phyloP scores from a whole-genome alignment of 2,888 invertebrate genomes.

The Pterostichus madidus region DNA sequence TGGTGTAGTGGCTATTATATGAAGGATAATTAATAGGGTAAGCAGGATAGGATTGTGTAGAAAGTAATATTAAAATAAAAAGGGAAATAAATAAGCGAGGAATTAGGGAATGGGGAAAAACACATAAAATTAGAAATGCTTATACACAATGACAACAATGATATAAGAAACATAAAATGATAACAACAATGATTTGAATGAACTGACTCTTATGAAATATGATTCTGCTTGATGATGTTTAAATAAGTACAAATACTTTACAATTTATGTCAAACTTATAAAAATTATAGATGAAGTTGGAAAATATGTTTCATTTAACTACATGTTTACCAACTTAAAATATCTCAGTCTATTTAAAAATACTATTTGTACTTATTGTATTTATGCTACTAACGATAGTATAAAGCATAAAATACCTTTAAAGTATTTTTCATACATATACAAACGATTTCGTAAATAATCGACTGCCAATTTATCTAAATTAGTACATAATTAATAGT shows the following conservation, averaged over 20 bases:
- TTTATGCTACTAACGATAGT: conserved; percentile 2
- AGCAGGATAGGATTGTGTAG: neutral
- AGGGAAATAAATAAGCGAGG: neutral
- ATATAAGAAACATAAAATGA: conserved; percentile 52
- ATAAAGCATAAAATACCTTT: conserved; percentile 33
- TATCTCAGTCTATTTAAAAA: neutral
- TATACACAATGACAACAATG: conserved; percentile 60
- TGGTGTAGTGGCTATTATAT: conserved; percentile 21
- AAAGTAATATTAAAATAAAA: conserved; percentile 8
- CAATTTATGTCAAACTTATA: no score
- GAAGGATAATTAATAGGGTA: conserved; percentile 27
- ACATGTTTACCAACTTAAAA: neutral
- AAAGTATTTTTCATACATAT: conserved; percentile 16
- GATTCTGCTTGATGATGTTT: conserved; percentile 43
- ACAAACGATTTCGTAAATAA: conserved; percentile 20
- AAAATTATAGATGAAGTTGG: no score
- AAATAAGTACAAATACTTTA: conserved; percentile 35
- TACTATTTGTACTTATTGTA: conserved; percentile 41
- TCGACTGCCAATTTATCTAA: conserved; percentile 30
- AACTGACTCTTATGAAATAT: conserved; percentile 32
- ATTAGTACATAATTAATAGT: conserved; percentile 39
- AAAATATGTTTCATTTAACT: no score
- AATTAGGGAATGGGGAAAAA: conserved; percentile 36
- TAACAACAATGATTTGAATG: neutral
- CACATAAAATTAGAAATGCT: conserved; percentile 63